These are phyloP conservation scores for Poeciliopsis prolifica DNA, from an alignment of 2,113 vertebrate genomes.

Conservation along the genomic window DNA sequence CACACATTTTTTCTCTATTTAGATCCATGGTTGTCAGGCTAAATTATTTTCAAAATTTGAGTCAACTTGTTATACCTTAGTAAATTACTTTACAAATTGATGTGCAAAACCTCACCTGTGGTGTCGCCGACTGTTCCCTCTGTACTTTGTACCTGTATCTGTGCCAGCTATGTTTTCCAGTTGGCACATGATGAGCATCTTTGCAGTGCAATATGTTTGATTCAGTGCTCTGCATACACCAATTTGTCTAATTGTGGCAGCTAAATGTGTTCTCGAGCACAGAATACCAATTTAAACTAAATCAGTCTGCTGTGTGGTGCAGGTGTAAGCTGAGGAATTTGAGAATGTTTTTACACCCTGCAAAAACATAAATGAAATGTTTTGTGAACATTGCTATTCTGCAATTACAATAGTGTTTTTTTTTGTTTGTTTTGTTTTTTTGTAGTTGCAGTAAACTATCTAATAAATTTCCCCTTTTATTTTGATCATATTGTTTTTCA, in stretches of 20 bases:
- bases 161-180: background rate
- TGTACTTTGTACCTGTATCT: background rate
- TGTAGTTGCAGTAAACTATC: background rate
- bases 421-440: background rate
- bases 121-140: background rate
- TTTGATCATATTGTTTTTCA: background rate
- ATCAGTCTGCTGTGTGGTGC: background rate
- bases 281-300: background rate
- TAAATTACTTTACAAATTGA: background rate
- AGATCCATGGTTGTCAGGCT: background rate
- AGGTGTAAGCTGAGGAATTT: background rate
- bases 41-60: background rate
- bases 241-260: background rate
- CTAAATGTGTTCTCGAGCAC: background rate
- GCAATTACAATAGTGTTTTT: background rate
- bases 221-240: background rate
- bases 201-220: background rate
- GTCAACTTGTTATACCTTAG: background rate
- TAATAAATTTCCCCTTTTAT: background rate
- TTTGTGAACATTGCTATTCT: background rate
- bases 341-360: background rate
- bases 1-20: too few species aligned
- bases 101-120: background rate
- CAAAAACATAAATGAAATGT: background rate
- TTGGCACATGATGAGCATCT: background rate